phyloP scores from a whole-genome alignment of 2,113 vertebrate species.

The Panurus biarmicus region DNA sequence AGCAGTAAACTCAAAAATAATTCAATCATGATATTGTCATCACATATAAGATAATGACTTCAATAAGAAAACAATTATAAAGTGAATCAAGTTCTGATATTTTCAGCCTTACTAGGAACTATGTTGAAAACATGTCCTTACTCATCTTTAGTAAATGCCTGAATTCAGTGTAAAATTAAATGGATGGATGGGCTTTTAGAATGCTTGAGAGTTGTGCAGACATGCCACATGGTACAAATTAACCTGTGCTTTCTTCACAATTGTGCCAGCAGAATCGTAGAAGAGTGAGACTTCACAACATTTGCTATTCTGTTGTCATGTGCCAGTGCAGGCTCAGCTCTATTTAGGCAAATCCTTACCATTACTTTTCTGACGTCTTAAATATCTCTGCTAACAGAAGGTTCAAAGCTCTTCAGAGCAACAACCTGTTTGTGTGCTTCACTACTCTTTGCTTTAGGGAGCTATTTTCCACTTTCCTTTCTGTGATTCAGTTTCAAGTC shows the following conservation, averaged over 20 bases:
- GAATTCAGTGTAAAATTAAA: neutral
- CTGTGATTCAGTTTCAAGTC: neutral
- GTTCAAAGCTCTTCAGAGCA: neutral
- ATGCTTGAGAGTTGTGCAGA: neutral
- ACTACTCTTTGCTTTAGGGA: neutral
- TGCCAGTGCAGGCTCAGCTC: neutral
- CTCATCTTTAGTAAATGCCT: neutral
- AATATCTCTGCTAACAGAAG: neutral
- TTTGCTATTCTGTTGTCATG: neutral
- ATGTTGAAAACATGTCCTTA: neutral
- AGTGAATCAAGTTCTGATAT: neutral
- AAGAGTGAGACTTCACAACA: neutral
- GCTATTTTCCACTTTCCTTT: neutral
- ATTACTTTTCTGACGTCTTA: neutral
- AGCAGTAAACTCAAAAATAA: neutral
- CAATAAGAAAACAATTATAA: neutral
- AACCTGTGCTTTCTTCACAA: neutral
- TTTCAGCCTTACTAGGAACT: neutral
- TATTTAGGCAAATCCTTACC: neutral
- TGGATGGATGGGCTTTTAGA: neutral
- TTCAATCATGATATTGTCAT: neutral
- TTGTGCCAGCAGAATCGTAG: neutral
- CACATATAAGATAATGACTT: neutral
- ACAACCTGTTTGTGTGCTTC: neutral
- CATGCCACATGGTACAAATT: neutral